A percentile compares a stretch with the other conserved stretches of the same genome.
Evolutionary conservation across 2,888 invertebrate genomes (phyloP).

Genomic region (Mylabris sibirica): DNA sequence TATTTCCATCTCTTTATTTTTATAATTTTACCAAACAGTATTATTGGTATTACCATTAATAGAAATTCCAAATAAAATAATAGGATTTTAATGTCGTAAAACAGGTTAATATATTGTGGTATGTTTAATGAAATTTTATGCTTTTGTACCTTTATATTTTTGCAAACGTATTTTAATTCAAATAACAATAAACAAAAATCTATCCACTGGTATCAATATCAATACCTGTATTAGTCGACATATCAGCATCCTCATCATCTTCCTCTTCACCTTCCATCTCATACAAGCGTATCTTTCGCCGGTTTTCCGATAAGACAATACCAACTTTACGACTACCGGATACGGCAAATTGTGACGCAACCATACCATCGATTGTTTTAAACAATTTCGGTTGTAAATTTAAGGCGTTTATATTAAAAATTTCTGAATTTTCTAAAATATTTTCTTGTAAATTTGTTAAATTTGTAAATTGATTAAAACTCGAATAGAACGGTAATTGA

Average conservation of each 20-base stretch:
- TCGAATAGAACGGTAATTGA: conserved; percentile 47
- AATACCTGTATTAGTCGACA: conserved; percentile 49
- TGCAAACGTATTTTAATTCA: conserved; percentile 19
- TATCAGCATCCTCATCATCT: conserved; percentile 79
- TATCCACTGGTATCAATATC: conserved; percentile 40
- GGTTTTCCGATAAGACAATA: conserved; percentile 81
- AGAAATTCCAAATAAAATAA: conserved; percentile 9
- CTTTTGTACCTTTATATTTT: conserved; percentile 31
- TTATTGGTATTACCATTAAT: conserved; percentile 8
- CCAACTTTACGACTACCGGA: conserved; percentile 86
- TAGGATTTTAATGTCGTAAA: background rate
- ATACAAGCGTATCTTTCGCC: conserved; percentile 82
- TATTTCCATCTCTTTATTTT: background rate
- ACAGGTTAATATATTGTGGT: background rate
- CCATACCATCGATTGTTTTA: conserved; percentile 72
- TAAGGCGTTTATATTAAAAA: conserved; percentile 65
- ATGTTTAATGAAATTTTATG: conserved; percentile 8
- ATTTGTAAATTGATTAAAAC: conserved; percentile 53
- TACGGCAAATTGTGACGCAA: conserved; percentile 77
- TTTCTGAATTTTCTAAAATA: conserved; percentile 52
- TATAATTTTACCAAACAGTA: background rate
- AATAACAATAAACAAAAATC: background rate
- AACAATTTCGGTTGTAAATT: conserved; percentile 65
- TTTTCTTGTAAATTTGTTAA: conserved; percentile 36
- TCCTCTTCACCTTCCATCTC: conserved; percentile 94